A percentile compares a stretch with the other conserved stretches of the same genome.
phyloP scores from a whole-genome alignment of 2,113 vertebrate species.

The Grallaria varia region DNA sequence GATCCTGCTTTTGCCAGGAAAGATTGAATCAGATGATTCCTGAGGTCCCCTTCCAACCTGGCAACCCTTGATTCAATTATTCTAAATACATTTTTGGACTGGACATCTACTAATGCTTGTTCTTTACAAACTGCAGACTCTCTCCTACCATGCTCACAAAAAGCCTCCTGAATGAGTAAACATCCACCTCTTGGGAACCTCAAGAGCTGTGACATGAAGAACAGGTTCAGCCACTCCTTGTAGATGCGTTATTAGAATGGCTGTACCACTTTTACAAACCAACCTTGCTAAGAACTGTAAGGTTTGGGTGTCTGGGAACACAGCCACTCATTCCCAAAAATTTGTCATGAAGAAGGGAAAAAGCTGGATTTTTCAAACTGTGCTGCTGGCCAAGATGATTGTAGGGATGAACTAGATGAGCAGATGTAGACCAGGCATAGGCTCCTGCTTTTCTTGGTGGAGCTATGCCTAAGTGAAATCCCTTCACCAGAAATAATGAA shows the following conservation, averaged over 20 bases:
- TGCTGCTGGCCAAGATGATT: neutral
- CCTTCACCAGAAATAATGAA: constrained; percentile 39
- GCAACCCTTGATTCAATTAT: neutral
- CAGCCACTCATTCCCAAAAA: neutral
- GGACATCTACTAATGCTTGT: neutral
- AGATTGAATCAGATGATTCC: neutral
- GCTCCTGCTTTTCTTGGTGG: constrained; percentile 13
- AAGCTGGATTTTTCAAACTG: neutral
- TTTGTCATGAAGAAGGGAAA: neutral
- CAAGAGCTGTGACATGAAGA: neutral
- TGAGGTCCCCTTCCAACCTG: neutral
- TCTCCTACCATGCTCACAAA: neutral
- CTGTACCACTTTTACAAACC: neutral
- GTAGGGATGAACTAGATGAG: neutral
- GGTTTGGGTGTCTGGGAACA: neutral
- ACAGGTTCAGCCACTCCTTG: neutral
- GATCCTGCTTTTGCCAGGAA: neutral
- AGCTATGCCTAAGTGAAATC: constrained; percentile 36
- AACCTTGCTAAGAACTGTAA: neutral
- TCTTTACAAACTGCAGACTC: neutral
- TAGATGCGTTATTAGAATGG: neutral
- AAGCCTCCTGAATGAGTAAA: neutral
- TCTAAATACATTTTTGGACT: neutral
- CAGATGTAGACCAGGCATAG: constrained; percentile 15
- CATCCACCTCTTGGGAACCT: neutral